Base-by-base conservation (phyloP, 2,888 invertebrate species). In the Eristalinus aeneus region DNA sequence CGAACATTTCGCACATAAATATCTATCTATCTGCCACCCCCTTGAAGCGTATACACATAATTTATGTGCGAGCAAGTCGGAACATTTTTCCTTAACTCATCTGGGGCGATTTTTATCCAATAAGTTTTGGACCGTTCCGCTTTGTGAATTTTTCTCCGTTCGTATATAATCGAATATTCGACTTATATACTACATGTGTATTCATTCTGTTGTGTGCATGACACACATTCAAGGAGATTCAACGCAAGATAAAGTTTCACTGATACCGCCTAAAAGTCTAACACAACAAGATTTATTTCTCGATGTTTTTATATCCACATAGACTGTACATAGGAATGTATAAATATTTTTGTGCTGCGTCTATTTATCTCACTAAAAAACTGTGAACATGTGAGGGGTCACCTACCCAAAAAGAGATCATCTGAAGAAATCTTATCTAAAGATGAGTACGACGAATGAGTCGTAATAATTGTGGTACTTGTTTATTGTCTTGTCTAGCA, bases 191-290 rank as follows among this genome's bases (percentile, higher is more conserved):
- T 27, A 27, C 56, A 11, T 56, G 56, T 67, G 8, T 36, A 34
- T 60, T 22, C 22, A 23, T 32, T n/a, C 10, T 22, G 10, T 20
- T 39, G 23, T n/a, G 16, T 36, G 54, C 34, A 53, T 56, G 69
- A 54, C 53, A 68, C 46, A 58, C 39, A 72, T 60, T 78, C 23
- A 27, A 65, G 39, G n/a, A 16, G 16, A 22, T 68, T 53, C 63
- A 67, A 78, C 74, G 12, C 90, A 90, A 91, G 91, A 92, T 91
- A 92, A 90, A 90, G 90, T 91, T 92, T 91, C 91, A 91, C 91
- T 92, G 92, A 91, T 91, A 92, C 91, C 90, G 91, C 90, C 91
- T 90, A 90, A 91, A 92, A 91, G 90, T 91, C 91, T 91, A 92
- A 92, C 91, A 92, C 91, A 87, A 88, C 63, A 89, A 91, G 91